Evolutionary conservation across 2,888 invertebrate species (phyloP), one percentile per base, ranked within the genome.

Genomic region (Clistopyga incitator): DNA sequence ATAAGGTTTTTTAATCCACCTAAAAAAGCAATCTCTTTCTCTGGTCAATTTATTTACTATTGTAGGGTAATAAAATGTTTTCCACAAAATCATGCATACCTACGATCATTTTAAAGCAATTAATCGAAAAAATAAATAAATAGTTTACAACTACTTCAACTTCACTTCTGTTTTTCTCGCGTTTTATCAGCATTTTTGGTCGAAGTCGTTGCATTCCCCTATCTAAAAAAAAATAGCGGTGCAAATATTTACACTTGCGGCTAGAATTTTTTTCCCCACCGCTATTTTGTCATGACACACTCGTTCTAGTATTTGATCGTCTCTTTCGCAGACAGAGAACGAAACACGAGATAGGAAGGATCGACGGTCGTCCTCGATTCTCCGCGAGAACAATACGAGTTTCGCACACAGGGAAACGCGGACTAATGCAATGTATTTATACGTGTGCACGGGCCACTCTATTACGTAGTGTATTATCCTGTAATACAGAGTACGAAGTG

Each of bases 381-480:
- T 15, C 56, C 42, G 25, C 25, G 38, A 64, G 78, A 78, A 78
- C 78, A 78, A 78, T 61, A 61, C 25, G 68, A 78, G 23, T 70
- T 38, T 25, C 68, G 29, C 25, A 65, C n/a, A 61, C 50, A 18
- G 23, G n/a, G n/a, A 15, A 42, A 52, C 29, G 1, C 29, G 6
- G 45, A 15, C 47, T 34, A 34, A 61, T 38, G 15, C 18, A 50
- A 50, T 61, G 42, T 74, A 59, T 59, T 23, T 25, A 42, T 75
- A 56, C 56, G 56, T 65, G 50, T 72, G 75, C 56, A 23, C 71
- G 47, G 50, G 56, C 61, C 18, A 52, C 20, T 80, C 70, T 68
- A 68, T 84, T 80, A 83, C 83, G 76, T 38, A 64, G 77, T 78
- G 54, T 77, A 77, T 83, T 80, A 81, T 75, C 64, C 77, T 75